Evolutionary conservation across 2,888 invertebrate genomes (phyloP).

Genomic region (Nephrotoma flavescens): DNA sequence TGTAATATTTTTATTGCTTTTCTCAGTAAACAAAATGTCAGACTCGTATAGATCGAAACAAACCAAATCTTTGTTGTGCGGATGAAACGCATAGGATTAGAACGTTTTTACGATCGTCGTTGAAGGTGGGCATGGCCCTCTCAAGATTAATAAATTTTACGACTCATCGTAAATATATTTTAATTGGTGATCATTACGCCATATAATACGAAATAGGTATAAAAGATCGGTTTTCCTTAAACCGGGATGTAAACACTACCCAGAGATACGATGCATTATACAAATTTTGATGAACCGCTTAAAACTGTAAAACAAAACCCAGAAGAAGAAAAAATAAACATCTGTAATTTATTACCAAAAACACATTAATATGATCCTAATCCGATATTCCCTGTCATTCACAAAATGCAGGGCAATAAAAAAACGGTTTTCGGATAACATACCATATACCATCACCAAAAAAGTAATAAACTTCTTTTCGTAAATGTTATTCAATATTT

Average conservation of each 20-base stretch:
- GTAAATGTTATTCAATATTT: background rate
- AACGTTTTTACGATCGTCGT: background rate
- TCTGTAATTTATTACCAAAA: background rate
- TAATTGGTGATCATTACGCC: background rate
- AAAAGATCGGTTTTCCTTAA: background rate
- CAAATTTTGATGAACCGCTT: background rate
- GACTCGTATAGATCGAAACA: background rate
- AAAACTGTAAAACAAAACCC: background rate
- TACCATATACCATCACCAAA: background rate
- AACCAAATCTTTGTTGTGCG: background rate
- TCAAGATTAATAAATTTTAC: background rate
- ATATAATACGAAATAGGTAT: background rate
- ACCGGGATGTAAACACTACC: background rate
- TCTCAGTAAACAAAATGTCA: background rate
- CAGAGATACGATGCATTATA: background rate
- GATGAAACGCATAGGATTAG: background rate
- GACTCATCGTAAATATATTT: background rate
- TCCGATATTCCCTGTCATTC: background rate
- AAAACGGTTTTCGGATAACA: background rate
- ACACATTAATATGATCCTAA: background rate
- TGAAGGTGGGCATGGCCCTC: background rate
- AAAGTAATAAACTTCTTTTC: background rate
- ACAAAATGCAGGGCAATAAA: background rate
- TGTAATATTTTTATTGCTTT: background rate
- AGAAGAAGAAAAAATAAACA: background rate